Evolutionary conservation across 2,797 vertebrate genomes (phyloP), one percentile per base, ranked within the genome.

Genomic region (Pseudochromis fuscus): DNA sequence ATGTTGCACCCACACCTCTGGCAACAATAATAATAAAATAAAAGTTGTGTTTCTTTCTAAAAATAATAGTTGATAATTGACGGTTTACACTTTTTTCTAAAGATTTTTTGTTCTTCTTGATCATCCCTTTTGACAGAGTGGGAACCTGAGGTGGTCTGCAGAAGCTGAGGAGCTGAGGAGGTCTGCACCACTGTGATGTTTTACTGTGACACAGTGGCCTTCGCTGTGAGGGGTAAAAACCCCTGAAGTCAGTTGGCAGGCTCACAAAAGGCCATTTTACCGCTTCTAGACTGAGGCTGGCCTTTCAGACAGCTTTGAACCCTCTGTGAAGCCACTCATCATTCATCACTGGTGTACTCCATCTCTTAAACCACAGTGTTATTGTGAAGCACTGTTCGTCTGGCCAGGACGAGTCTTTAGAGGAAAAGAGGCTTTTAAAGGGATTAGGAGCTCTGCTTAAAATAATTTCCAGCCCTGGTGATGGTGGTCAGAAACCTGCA

Each of bases 291-390:
- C 50, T 44, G 27, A 21, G 21, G 12, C 3, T 2, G 37, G 37
- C 37, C 37, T 64, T 49, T 58, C 42, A 2, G 15, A 30, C 19
- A 30, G 19, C 64, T 77, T 80, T 79, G 76, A 77, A 75, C n/a
- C 1, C 48, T 30, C 50, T 21, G 28, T 46, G 59, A 50, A 71
- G 30, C 19, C 35, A 1, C 37, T 66, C 37, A 8, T 40, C 35
- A 1, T 31, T 66, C 37, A 8, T 40, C 37, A 7, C 46, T 19
- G 27, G 12, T 31, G 40, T 61, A 21, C 21, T 2, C 42, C 25
- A 65, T 28, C 50, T 63, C 18, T 42, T 35, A 23, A 53, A 38
- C n/a, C n/a, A 4, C 30, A n/a, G 5, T 24, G 56, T 62, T 63
- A 46, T 31, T 68, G 64, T 50, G 21, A 72, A 63, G 50, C 24